Evolutionary conservation across 1,140 invertebrate species (phyloP), one percentile per base, ranked within the genome.

Genomic region (Ostrea edulis): DNA sequence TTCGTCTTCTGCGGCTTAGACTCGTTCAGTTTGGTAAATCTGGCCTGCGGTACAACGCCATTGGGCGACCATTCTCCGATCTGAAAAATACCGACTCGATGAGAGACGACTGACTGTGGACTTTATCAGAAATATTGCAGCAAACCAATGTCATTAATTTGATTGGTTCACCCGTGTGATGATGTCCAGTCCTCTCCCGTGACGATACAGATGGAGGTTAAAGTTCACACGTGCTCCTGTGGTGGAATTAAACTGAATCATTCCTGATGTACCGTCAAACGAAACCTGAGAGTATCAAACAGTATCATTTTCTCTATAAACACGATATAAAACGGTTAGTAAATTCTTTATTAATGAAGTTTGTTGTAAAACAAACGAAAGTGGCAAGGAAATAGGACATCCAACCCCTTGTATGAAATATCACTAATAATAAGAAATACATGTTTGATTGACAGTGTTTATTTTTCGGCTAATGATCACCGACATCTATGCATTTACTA

Each of bases 171-270:
- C 91, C 92, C 91, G 91, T 20, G 53, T 91, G 88, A 90, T 92
- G 82, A 92, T 89, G 55, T 90, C 90, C 25, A 86, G 58, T 3
- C 89, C 89, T 0, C 90, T 90, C 0, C 93, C 93, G 83, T 94
- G 91, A 51, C 92, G 91, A 81, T 93, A 92, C 22, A 94, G 90
- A 29, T 90, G 87, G 44, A 93, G 87, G 0, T 90, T 90, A 84
- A 93, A 94, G 81, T 92, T 91, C 5, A 89, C 83, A 17, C 93
- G 87, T 54, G 92, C 89, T 62, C 93, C 93, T 2, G 25, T 14
- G 8, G 88, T 90, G 0, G 85, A n/a, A 82, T 92, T 90, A 87
- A 94, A 94, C 29, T 89, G 14, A 35, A 94, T 90, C 5, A 44
- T 25, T 44, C 93, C 93, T 71, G 93, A 93, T 29, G 54, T 81